Percentiles rank a stretch among this genome's conserved stretches.
These are phyloP conservation scores for Drosophila lini DNA, from an alignment of 1,140 invertebrate genomes.

Conservation along the genomic window DNA sequence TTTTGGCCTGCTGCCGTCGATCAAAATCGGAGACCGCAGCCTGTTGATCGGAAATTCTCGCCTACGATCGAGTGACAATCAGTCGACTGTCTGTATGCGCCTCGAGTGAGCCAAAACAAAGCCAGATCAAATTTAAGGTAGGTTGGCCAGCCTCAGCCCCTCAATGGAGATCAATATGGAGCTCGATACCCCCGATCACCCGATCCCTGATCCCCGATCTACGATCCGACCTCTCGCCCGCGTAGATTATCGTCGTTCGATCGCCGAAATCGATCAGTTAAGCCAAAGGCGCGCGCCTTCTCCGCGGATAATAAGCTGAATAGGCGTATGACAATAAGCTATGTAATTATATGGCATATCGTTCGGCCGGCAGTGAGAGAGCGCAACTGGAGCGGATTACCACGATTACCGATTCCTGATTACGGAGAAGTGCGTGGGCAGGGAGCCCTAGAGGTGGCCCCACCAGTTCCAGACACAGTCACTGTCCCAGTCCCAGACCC, in stretches of 20 bases:
- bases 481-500: not conserved
- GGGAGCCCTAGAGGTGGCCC: conserved; percentile 30
- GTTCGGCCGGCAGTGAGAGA: conserved; percentile 46
- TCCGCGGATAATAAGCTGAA: conserved; percentile 75
- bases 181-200: conserved; percentile 15
- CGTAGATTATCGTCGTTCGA: conserved; percentile 67
- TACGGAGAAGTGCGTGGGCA: conserved; percentile 65
- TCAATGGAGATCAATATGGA: conserved; percentile 65
- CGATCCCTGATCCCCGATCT: conserved; percentile 6
- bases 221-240: conserved; percentile 12
- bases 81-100: conserved; percentile 50
- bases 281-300: conserved; percentile 68
- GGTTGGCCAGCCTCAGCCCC: conserved; percentile 58
- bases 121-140: conserved; percentile 63
- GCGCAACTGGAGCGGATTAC: conserved; percentile 70
- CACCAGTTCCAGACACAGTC: not conserved
- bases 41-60: conserved; percentile 82
- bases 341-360: conserved; percentile 81
- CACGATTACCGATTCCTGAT: conserved; percentile 15
- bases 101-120: conserved; percentile 48
- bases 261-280: conserved; percentile 80
- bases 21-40: conserved; percentile 58
- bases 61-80: conserved; percentile 79
- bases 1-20: conserved; percentile 76
- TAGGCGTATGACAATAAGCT: conserved; percentile 82